Evolutionary conservation across 2,888 invertebrate genomes (phyloP), one percentile per base, ranked within the genome.

Genomic region (Rhorus exstirpatorius): DNA sequence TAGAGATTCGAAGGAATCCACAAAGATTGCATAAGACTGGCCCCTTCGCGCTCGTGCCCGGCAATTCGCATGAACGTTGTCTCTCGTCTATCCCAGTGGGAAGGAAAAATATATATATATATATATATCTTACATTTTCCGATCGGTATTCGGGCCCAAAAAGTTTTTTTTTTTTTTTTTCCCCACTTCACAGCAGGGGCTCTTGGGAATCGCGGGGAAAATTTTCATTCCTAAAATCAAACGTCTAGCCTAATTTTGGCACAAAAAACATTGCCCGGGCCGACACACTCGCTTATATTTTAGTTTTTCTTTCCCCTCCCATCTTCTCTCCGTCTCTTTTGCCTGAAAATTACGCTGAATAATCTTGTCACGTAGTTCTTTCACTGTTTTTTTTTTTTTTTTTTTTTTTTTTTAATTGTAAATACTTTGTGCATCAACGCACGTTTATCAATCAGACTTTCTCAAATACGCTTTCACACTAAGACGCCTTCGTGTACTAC

Each of bases 21-120:
- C 88, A 89, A 89, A 92, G 91, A 91, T 92, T 90, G 89, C 88
- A 92, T n/a, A 92, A 91, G 91, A 92, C 92, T 93, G 93, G 93
- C 92, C 93, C 93, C 92, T 89, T 92, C 89, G 92, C 93, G 92
- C 93, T 93, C 89, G 90, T 93, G 92, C n/a, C 92, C 92, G 92
- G 92, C 91, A 89, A 89, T 86, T 89, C 86, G 84, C 87, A n/a
- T n/a, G 89, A 89, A 83, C 84, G 10, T 44, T n/a, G n/a, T n/a
- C n/a, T 61, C 21, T 53, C n/a, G 19, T 63, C 55, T 17, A 26
- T 38, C 8, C 26, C 60, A 46, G 49, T n/a, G n/a, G n/a, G n/a
- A n/a, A n/a, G 41, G 51, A 26, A 70, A 65, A 63, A 19, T 10
- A n/a, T n/a, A n/a, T n/a, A n/a, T n/a, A n/a, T n/a, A n/a, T n/a